These are phyloP conservation scores for Rachycentron canadum DNA, from an alignment of 2,797 vertebrate genomes.

Conservation along the genomic window DNA sequence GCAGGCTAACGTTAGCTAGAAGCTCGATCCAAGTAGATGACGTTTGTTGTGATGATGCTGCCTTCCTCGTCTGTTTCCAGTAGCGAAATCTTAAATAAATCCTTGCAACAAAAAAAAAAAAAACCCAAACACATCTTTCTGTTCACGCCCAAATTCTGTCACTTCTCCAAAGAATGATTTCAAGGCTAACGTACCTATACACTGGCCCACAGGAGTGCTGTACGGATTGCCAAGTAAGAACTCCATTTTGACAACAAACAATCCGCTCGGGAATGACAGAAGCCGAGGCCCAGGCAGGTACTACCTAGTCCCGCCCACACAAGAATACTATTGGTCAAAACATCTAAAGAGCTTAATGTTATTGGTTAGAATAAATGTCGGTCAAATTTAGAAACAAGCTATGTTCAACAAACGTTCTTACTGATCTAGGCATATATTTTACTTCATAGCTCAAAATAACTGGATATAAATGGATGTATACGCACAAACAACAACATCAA, in stretches of 20 bases:
- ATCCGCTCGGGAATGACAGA: conserved; percentile 69
- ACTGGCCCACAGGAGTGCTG: conserved; percentile 97
- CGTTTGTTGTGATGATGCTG: conserved; percentile 68
- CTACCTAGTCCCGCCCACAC: conserved; percentile 57
- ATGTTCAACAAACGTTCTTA: conserved; percentile 38
- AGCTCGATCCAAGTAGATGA: conserved; percentile 68
- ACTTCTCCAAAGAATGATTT: neutral
- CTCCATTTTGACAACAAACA: conserved; percentile 97
- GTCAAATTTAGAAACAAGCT: conserved; percentile 52
- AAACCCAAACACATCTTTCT: no score
- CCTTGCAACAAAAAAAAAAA: neutral
- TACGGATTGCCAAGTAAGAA: conserved; percentile 98
- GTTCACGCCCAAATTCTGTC: neutral
- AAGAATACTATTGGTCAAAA: conserved; percentile 66
- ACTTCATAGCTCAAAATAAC: accelerated
- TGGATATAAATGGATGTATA: neutral
- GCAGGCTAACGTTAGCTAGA: conserved; percentile 63
- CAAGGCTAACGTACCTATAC: conserved; percentile 88
- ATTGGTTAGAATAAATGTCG: conserved; percentile 52
- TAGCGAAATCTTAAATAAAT: conserved; percentile 11
- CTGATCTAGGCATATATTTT: neutral
- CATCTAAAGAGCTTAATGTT: accelerated
- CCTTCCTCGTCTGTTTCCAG: conserved; percentile 56
- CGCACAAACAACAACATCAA: neutral
- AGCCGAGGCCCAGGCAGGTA: conserved; percentile 48